Percentiles rank a stretch among this genome's conserved stretches.
These are phyloP conservation scores for Dysdera silvatica DNA, from an alignment of 1,140 invertebrate species.

Conservation along the genomic window DNA sequence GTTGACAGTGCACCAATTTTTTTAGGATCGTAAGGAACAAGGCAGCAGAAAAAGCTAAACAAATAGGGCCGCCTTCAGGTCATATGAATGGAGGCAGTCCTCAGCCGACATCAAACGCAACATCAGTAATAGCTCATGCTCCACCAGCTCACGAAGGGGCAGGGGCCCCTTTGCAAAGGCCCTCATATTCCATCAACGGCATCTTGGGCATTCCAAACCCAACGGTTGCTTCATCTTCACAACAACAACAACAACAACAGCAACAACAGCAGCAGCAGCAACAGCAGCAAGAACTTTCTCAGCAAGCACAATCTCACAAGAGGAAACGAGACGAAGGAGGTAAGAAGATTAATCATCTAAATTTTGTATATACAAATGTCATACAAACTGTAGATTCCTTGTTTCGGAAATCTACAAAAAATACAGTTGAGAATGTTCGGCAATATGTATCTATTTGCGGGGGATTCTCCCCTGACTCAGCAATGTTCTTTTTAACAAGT, in stretches of 20 bases:
- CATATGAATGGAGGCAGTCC: constrained; percentile 50
- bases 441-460: no score
- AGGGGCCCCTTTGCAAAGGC: constrained; percentile 50
- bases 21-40: constrained; percentile 92
- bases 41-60: constrained; percentile 87
- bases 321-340: constrained; percentile 60
- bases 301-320: no score
- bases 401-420: no score
- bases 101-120: constrained; percentile 22
- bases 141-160: constrained; percentile 56
- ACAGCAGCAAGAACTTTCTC: no score
- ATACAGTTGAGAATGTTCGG: no score
- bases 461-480: no score
- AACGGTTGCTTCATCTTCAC: constrained; percentile 41
- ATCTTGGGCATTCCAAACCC: constrained; percentile 76
- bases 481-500: no score
- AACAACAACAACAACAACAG: constrained; percentile 2
- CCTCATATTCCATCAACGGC: constrained; percentile 86
- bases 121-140: constrained; percentile 41
- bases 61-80: constrained; percentile 46
- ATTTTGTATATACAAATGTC: no score
- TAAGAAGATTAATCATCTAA: constrained; percentile 31
- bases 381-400: no score
- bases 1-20: no score
- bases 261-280: constrained; percentile 4